Base-by-base conservation (phyloP, 2,888 invertebrate species). In the Pediacus dermestoides region DNA sequence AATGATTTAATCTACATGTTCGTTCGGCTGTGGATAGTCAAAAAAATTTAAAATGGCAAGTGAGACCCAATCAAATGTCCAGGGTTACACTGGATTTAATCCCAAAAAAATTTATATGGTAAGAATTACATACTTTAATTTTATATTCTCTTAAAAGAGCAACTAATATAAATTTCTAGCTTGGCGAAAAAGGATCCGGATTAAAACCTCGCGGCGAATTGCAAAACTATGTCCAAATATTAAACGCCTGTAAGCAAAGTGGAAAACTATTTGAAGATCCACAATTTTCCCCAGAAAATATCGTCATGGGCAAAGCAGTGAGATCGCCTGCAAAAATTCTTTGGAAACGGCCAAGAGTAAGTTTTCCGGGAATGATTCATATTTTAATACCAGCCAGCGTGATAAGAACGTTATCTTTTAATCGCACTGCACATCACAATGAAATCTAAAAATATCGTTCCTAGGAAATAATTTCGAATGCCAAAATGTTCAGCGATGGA, bases 401-500 rank as follows among this genome's bases (percentile, higher is more conserved):
- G 42, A 48, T 40, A 14, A 12, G 30, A 12, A 23, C 37, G 33
- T 37, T 33, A 30, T 15, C 14, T 16, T 10, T 32, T 34, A 9
- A 9, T 26, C 10, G 6, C 4, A n/a, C n/a, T n/a, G n/a, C n/a
- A n/a, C n/a, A n/a, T n/a, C n/a, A n/a, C n/a, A n/a, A n/a, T n/a
- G n/a, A n/a, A n/a, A n/a, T 18, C 6, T 18, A 9, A 28, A 28
- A 11, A 6, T 10, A 28, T 28, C 10, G n/a, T 63, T 66, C 58
- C 38, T 63, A 88, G 91, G 89, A 96, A 74, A 88, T 96, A 42
- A 73, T 76, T 42, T 78, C 80, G 21, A 77, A 88, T 61, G 93
- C 96, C 0, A 81, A 88, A 60, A 80, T 95, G 45, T 91, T 96
- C 64, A 86, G 88, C 16, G 92, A 88, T 54, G 94, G 93, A 2